phyloP scores from a whole-genome alignment of 2,797 vertebrate genomes.

The Tarsius wallacei region DNA sequence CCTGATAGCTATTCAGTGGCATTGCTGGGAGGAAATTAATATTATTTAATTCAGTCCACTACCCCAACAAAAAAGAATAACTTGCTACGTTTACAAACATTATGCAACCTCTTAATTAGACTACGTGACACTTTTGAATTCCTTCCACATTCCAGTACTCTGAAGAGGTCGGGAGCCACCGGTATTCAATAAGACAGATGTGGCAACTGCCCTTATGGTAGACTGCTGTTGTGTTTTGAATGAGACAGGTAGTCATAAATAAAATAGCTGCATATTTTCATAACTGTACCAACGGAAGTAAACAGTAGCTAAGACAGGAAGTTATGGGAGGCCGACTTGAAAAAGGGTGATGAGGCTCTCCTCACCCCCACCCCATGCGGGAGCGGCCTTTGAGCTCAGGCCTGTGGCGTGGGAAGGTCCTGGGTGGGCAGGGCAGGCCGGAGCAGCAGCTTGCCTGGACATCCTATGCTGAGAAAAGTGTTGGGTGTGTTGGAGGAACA shows the following conservation, averaged over 20 bases:
- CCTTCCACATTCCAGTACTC: neutral
- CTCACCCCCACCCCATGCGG: too few relatives aligned
- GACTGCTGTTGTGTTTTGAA: neutral
- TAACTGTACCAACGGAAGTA: neutral
- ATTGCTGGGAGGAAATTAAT: neutral
- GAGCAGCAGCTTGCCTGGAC: accelerated
- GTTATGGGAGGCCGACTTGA: neutral
- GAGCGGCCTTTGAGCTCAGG: neutral
- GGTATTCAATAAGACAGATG: neutral
- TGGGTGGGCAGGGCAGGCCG: accelerated
- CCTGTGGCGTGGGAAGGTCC: neutral
- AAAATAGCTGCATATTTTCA: neutral
- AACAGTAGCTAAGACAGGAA: neutral
- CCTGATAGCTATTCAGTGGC: neutral
- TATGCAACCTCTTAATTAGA: neutral
- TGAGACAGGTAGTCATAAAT: neutral
- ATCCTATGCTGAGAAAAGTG: neutral
- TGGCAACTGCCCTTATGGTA: neutral
- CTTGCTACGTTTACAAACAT: neutral
- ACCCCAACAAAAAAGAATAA: neutral
- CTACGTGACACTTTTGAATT: neutral
- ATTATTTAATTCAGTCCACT: neutral
- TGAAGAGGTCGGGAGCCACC: neutral
- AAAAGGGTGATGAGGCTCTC: neutral
- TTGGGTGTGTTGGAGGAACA: neutral